Conservation (phyloP, 1,140 invertebrate species). For the Caenorhabditis tropicalis region DNA sequence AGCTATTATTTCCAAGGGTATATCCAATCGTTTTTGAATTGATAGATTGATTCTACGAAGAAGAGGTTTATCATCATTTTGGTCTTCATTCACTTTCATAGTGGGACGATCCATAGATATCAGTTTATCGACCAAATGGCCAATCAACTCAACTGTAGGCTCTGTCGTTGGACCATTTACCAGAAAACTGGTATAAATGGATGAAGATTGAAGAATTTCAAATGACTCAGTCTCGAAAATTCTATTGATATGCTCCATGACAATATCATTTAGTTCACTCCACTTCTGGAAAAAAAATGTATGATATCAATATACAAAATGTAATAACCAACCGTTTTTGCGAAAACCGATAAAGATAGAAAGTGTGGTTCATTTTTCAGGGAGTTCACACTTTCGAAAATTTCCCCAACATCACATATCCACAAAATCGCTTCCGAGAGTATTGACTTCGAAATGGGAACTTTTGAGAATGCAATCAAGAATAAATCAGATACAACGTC, state of each 20-base stretch:
- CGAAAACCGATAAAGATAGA: not conserved
- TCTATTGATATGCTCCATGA: not conserved
- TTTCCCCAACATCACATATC: not conserved
- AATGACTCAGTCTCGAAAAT: not conserved
- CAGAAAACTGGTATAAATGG: not conserved
- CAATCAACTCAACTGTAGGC: not conserved
- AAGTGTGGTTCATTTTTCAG: not conserved
- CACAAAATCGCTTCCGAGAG: not conserved
- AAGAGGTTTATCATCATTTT: not conserved
- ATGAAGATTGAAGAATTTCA: too few species aligned
- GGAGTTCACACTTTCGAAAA: not conserved
- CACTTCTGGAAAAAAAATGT: not conserved
- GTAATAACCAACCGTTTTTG: not conserved
- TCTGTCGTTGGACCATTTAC: not conserved
- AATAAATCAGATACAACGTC: not conserved
- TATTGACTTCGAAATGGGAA: not conserved
- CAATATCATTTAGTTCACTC: not conserved
- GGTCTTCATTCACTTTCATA: not conserved
- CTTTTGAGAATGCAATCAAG: not conserved
- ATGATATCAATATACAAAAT: not conserved
- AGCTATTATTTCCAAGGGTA: not conserved
- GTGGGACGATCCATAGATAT: not conserved
- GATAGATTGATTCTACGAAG: not conserved
- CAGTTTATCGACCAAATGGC: not conserved
- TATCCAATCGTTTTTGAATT: not conserved